phyloP scores from a whole-genome alignment of 2,113 vertebrate genomes.

The Erinaceus europaeus region DNA sequence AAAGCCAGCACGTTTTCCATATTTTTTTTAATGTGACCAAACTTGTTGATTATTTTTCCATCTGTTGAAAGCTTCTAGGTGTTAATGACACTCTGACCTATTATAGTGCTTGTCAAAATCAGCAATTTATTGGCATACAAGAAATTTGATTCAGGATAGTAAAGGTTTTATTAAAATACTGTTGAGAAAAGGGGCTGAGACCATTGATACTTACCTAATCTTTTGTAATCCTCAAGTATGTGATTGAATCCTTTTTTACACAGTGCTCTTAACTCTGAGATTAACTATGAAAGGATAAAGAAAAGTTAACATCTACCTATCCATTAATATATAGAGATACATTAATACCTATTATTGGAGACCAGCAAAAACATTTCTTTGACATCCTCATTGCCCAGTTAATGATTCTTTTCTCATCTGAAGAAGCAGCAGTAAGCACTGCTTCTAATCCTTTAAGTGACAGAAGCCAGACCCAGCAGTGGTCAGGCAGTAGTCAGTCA shows the following conservation, averaged over 20 bases:
- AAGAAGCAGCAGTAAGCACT: not conserved
- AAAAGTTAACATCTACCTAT: not conserved
- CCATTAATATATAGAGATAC: no score
- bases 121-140: not conserved
- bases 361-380: not conserved
- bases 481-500: not conserved
- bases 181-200: not conserved
- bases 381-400: not conserved
- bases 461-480: not conserved
- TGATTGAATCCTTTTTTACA: slow-evolving; percentile 31
- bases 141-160: not conserved
- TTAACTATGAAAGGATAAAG: not conserved
- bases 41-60: not conserved
- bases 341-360: not conserved
- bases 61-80: not conserved
- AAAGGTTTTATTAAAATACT: not conserved
- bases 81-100: not conserved
- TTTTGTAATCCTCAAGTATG: not conserved
- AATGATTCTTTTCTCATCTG: not conserved
- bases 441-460: not conserved
- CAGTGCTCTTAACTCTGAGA: slow-evolving; percentile 13
- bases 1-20: no score
- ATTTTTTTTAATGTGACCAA: not conserved
- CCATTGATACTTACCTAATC: slow-evolving; percentile 33
- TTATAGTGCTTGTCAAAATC: not conserved